Evolutionary conservation across 2,888 invertebrate genomes (phyloP), one percentile per base, ranked within the genome.

Genomic region (Hetaerina titia): DNA sequence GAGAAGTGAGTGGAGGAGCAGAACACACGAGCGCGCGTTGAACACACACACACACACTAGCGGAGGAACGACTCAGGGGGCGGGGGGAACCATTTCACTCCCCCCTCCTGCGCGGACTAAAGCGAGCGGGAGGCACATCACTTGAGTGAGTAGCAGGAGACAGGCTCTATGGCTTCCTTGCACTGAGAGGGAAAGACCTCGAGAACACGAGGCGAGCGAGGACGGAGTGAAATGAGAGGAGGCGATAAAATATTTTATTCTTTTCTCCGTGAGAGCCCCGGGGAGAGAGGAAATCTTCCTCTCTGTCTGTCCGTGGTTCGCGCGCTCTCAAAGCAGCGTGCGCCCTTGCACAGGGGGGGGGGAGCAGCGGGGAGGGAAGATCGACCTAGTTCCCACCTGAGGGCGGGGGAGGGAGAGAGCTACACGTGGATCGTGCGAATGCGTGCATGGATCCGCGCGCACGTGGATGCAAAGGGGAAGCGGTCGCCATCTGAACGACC

Each of bases 121-220:
- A 69, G 69, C 69, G 6, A 9, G n/a, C n/a, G 69, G n/a, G 22
- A n/a, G n/a, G n/a, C n/a, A 17, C n/a, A 69, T 69, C 69, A n/a
- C 69, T 69, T 69, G 69, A 69, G 69, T n/a, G 69, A 69, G 69
- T 69, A n/a, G 22, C n/a, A 69, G n/a, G n/a, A n/a, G 69, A 69
- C 6, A 45, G 45, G 45, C 45, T 1, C 45, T 45, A 45, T 63
- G 15, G 63, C 63, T 63, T 19, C 63, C 63, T 13, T 13, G 63
- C 63, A 15, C 19, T 19, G 63, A 90, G 56, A 90, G 90, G 11
- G 90, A 9, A n/a, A 56, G 90, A 90, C 15, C 17, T 57, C 17
- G n/a, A 90, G 6, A 19, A 69, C n/a, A 8, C n/a, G 6, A 8
- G n/a, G 69, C 22, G 22, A 69, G n/a, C n/a, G 19, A 69, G n/a